Percentiles rank a stretch among this genome's conserved stretches.
phyloP scores from a whole-genome alignment of 1,140 invertebrate species.

The Aphelenchoides besseyi region DNA sequence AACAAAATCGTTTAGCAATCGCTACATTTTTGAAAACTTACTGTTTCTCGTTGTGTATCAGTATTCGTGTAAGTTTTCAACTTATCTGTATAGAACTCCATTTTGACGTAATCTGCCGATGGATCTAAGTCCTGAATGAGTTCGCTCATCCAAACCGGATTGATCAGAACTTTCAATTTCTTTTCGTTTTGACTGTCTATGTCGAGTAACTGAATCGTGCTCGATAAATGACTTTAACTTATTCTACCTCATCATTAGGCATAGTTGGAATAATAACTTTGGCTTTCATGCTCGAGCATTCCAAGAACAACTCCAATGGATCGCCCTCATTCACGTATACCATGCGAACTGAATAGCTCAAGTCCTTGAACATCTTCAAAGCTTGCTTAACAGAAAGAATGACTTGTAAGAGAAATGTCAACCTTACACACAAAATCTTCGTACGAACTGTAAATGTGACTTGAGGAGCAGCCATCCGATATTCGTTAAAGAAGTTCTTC shows the following conservation, averaged over 20 bases:
- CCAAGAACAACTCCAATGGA: background rate
- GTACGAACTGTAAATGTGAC: background rate
- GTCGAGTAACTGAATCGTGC: no score
- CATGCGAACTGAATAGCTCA: background rate
- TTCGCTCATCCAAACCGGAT: background rate
- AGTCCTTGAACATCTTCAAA: background rate
- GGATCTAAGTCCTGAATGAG: background rate
- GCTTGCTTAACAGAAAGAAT: slow-evolving; percentile 13
- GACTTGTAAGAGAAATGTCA: no score
- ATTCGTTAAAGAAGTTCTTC: slow-evolving; percentile 1
- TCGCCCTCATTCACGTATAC: background rate
- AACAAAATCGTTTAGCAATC: no score
- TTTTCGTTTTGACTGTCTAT: no score
- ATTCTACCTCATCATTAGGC: no score
- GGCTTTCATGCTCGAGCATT: background rate
- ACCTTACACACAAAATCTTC: no score
- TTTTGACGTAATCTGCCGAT: background rate
- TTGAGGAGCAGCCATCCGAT: background rate
- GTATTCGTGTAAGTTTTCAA: background rate
- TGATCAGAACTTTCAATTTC: slow-evolving; percentile 7
- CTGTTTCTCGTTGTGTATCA: background rate
- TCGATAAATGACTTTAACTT: no score
- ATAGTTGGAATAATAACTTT: slow-evolving; percentile 7
- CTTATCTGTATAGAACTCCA: slow-evolving; percentile 8
- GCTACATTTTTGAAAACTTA: no score